These are phyloP conservation scores for Ypsolopha scabrella DNA, from an alignment of 2,888 invertebrate species.

Conservation along the genomic window DNA sequence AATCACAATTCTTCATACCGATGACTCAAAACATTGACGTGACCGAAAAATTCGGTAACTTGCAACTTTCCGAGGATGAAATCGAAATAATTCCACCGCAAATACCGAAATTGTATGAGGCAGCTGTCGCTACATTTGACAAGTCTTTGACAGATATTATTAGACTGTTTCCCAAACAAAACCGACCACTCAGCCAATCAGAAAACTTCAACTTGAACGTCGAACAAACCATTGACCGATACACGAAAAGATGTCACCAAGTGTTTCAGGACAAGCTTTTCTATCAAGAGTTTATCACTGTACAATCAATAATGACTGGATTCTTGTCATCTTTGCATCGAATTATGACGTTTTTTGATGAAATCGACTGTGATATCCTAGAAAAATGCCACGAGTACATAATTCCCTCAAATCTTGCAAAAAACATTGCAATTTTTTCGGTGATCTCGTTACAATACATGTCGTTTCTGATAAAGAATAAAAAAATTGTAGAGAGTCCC, in stretches of 20 bases:
- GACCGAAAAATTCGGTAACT: conserved; percentile 47
- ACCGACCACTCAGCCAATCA: conserved; percentile 56
- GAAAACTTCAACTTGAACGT: conserved; percentile 52
- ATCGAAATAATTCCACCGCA: conserved; percentile 42
- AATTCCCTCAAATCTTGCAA: conserved; percentile 36
- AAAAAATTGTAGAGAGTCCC: conserved; percentile 55
- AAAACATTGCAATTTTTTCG: conserved; percentile 48
- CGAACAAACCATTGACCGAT: conserved; percentile 58
- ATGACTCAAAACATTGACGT: conserved; percentile 45
- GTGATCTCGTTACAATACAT: conserved; percentile 59
- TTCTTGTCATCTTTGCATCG: conserved; percentile 37
- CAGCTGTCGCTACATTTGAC: conserved; percentile 37
- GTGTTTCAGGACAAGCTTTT: conserved; percentile 63
- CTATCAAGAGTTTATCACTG: conserved; percentile 50
- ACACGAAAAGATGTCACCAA: conserved; percentile 58
- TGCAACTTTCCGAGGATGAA: conserved; percentile 48
- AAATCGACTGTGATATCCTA: conserved; percentile 48
- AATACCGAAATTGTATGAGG: conserved; percentile 41
- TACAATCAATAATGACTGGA: conserved; percentile 46
- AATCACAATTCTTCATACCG: conserved; percentile 62
- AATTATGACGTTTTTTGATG: conserved; percentile 38
- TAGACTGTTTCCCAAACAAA: conserved; percentile 56
- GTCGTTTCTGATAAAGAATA: conserved; percentile 61
- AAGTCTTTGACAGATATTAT: conserved; percentile 48
- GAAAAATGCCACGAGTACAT: conserved; percentile 55